Percentiles rank a stretch among this genome's conserved stretches.
These are phyloP conservation scores for Australoheros scitulus DNA, from an alignment of 2,113 vertebrate genomes.

Conservation along the genomic window DNA sequence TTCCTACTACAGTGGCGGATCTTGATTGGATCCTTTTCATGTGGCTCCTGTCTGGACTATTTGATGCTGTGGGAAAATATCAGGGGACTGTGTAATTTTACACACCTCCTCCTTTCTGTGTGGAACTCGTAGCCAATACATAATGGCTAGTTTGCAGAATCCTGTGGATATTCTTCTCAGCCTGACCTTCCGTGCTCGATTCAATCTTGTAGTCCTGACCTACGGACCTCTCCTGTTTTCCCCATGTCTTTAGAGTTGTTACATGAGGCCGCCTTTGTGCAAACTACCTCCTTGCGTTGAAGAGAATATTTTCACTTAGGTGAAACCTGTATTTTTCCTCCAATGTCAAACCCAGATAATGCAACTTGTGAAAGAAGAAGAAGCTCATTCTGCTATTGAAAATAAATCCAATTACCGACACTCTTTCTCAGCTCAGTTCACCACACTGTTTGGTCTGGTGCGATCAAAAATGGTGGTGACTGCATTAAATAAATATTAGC, in stretches of 20 bases:
- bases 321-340: not conserved
- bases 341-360: not conserved
- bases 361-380: not conserved
- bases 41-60: not conserved
- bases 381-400: not conserved
- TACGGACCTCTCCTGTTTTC: not conserved
- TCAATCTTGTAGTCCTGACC: not conserved
- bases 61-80: not conserved
- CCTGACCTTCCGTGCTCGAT: not conserved
- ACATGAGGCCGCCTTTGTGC: not conserved
- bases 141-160: not conserved
- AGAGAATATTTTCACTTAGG: not conserved
- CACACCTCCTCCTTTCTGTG: not conserved
- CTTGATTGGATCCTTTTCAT: not conserved
- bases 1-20: not conserved
- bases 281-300: not conserved
- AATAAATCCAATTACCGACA: not conserved
- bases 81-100: not conserved
- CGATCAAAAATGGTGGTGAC: not conserved
- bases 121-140: not conserved
- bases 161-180: not conserved
- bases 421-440: not conserved
- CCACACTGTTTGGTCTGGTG: not conserved
- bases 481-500: not conserved
- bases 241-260: not conserved